Evolutionary conservation across 2,888 invertebrate species (phyloP).

Genomic region (Omphaloscelis lunosa): DNA sequence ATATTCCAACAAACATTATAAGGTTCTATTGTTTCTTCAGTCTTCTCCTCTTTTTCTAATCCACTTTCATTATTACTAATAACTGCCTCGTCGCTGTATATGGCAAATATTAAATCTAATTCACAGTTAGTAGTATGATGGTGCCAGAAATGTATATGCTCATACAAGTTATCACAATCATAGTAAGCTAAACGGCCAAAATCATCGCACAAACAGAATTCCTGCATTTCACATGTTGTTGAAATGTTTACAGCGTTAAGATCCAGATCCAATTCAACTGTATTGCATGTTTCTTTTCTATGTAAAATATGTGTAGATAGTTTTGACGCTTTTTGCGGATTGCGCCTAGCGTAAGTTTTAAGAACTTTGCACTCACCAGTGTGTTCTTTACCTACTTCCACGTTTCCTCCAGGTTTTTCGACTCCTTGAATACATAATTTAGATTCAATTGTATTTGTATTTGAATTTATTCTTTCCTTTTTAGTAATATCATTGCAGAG

Average conservation of each 20-base stretch:
- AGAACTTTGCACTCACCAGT: constrained; percentile 49
- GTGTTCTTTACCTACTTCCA: constrained; percentile 25
- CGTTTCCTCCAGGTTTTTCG: constrained; percentile 83
- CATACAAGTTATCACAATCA: constrained; percentile 73
- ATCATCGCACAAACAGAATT: constrained; percentile 83
- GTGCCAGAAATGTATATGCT: constrained; percentile 83
- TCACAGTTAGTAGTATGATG: constrained; percentile 67
- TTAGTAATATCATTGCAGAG: constrained; percentile 35
- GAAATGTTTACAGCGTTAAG: constrained; percentile 46
- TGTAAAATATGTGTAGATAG: constrained; percentile 28
- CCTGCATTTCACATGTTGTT: constrained; percentile 46
- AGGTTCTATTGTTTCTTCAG: constrained; percentile 48
- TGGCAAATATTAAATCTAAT: constrained; percentile 75
- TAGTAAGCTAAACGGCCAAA: constrained; percentile 79
- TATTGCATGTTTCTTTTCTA: constrained; percentile 33
- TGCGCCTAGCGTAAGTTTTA: constrained; percentile 76
- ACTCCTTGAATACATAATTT: constrained; percentile 82
- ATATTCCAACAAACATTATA: constrained; percentile 65
- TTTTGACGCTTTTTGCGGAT: constrained; percentile 50
- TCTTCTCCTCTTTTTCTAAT: constrained; percentile 46
- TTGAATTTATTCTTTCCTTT: constrained; percentile 45
- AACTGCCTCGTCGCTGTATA: constrained; percentile 74
- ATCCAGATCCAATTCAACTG: constrained; percentile 28
- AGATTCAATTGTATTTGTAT: constrained; percentile 68
- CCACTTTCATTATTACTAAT: constrained; percentile 44